Base-by-base conservation (phyloP, 2,797 vertebrate species). In the Huso huso region DNA sequence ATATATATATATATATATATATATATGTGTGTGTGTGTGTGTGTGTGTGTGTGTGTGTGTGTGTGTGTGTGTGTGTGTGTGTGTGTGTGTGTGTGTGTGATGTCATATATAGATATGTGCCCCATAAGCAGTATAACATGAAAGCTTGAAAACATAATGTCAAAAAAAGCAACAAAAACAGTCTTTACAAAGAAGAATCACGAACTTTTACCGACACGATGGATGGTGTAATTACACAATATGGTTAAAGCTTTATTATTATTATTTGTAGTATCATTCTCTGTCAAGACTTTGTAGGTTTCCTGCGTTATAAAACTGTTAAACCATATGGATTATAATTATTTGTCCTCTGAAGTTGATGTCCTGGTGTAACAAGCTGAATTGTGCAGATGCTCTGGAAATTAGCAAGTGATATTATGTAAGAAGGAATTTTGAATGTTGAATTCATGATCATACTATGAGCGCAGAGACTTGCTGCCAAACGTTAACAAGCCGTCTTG, bases 401-500 rank as follows among this genome's bases (percentile, higher is more conserved):
- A 95, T 94, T 93, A 94, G 86, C 88, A 88, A 87, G 85, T 88
- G 88, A 91, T 94, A 89, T 93, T 93, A 89, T 86, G 89, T 87
- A 88, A 78, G 85, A 81, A 84, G 79, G 82, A 79, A 76, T 89
- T 92, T 83, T 92, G 92, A 94, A 89, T 90, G 90, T 83, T 88
- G 92, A 92, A 94, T 94, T 92, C 93, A 94, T 91, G 91, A 90
- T 90, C 83, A 83, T 77, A 86, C 78, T 76, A 79, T 71, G 73
- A 77, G 80, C 79, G 71, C 71, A 72, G 75, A 87, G 78, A 77
- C 79, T 81, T 81, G 72, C 83, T 90, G 90, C 86, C 86, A 91
- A 90, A 89, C 88, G 82, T 88, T 98, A 98, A 98, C 93, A 94
- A 97, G 94, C 92, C 92, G 87, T 87, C 91, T 81, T 80, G 95